Evolutionary conservation across 2,113 vertebrate species (phyloP).

Genomic region (Synchiropus splendidus): DNA sequence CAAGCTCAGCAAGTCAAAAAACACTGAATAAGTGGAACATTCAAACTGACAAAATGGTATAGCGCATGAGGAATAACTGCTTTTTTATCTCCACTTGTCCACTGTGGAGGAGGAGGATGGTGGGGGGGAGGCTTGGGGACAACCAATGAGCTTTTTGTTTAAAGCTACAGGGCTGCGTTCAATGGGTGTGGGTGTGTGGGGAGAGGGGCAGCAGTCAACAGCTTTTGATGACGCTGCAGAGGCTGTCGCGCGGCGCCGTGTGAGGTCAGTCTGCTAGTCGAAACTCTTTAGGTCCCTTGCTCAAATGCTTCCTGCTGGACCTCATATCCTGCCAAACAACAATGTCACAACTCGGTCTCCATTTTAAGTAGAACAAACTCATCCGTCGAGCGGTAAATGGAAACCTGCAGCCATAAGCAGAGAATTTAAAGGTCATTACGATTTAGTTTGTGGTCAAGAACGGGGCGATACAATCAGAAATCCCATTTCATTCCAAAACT

Average conservation of each 20-base stretch:
- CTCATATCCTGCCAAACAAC: slow-evolving; percentile 18
- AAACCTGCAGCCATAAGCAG: neutral
- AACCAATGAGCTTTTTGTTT: slow-evolving; percentile 49
- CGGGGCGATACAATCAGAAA: slow-evolving; percentile 38
- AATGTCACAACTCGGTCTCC: slow-evolving; percentile 9
- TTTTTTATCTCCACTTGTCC: slow-evolving; percentile 55
- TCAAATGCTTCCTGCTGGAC: slow-evolving; percentile 18
- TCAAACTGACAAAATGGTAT: slow-evolving; percentile 61
- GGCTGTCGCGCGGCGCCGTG: slow-evolving; percentile 23
- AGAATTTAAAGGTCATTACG: slow-evolving; percentile 58
- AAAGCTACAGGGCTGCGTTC: slow-evolving; percentile 36
- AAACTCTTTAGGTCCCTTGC: slow-evolving; percentile 9
- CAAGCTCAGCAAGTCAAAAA: slow-evolving; percentile 61
- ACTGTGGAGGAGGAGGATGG: slow-evolving; percentile 11
- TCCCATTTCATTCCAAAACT: slow-evolving; percentile 40
- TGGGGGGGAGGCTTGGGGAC: slow-evolving; percentile 18
- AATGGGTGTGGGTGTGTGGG: neutral
- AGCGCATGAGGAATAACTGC: slow-evolving; percentile 54
- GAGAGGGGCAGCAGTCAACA: slow-evolving; percentile 24
- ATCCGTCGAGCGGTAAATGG: neutral
- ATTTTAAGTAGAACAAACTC: slow-evolving; percentile 1
- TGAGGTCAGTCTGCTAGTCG: slow-evolving; percentile 34
- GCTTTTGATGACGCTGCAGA: slow-evolving; percentile 52
- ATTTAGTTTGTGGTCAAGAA: slow-evolving; percentile 58
- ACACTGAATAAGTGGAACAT: slow-evolving; percentile 63